These are phyloP conservation scores for Eidolon helvum DNA, from an alignment of 2,113 vertebrate genomes.

Conservation along the genomic window DNA sequence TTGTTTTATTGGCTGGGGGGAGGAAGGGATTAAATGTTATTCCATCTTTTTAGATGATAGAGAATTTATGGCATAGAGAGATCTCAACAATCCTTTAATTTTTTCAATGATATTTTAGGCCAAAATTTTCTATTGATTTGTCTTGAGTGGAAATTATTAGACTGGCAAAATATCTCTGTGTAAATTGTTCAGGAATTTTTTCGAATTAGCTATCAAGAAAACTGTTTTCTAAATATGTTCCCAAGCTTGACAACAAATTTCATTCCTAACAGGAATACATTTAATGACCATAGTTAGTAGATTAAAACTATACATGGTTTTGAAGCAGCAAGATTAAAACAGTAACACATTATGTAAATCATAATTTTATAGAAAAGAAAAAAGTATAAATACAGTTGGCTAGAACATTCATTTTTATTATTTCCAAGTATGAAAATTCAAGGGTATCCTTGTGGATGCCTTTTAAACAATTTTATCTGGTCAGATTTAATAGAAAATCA, in stretches of 20 bases:
- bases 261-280: not conserved
- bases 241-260: not conserved
- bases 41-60: not conserved
- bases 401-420: not conserved
- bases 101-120: not conserved
- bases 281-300: not conserved
- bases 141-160: not conserved
- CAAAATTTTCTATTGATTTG: not conserved
- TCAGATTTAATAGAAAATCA: not conserved
- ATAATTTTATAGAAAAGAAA: not conserved
- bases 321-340: not conserved
- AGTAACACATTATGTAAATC: not conserved
- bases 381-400: not conserved
- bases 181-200: not conserved
- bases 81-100: not conserved
- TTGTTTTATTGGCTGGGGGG: not conserved
- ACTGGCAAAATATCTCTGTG: not conserved
- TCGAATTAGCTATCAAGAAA: not conserved
- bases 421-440: conserved; percentile 37
- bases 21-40: not conserved
- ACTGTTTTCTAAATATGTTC: not conserved
- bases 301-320: not conserved
- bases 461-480: not conserved
- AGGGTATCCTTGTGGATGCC: not conserved
- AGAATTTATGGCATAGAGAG: not conserved